A percentile compares a stretch with the other conserved stretches of the same genome.
Conservation (phyloP, 2,888 invertebrate species). For the Eubasilissa splendida region DNA sequence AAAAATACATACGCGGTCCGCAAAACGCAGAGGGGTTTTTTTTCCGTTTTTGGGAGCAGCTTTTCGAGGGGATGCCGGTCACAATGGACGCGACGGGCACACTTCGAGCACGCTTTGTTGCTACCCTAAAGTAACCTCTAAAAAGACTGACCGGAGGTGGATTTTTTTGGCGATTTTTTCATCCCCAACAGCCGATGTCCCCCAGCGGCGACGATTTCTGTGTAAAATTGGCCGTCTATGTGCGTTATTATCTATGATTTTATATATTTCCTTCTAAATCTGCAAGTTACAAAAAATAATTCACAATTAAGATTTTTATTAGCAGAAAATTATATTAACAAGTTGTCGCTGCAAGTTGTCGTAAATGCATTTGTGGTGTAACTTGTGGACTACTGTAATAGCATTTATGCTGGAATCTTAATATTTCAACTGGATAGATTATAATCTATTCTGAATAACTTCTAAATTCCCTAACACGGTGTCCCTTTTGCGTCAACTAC, state of each 20-base stretch:
- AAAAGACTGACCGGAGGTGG: constrained; percentile 36
- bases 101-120: constrained; percentile 57
- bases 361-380: too few species aligned
- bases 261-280: too few species aligned
- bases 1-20: constrained; percentile 39
- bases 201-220: constrained; percentile 10
- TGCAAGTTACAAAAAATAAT: too few species aligned
- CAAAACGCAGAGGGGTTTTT: constrained; percentile 19
- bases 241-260: neutral
- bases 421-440: too few species aligned
- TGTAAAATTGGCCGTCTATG: constrained; percentile 24
- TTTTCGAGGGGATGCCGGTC: constrained; percentile 45
- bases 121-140: constrained; percentile 58
- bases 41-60: constrained; percentile 44
- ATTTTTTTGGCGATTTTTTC: constrained; percentile 45
- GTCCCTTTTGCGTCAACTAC: too few species aligned
- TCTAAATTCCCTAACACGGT: too few species aligned
- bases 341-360: too few species aligned
- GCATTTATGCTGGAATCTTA: too few species aligned
- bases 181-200: constrained; percentile 6
- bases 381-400: too few species aligned
- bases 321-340: too few species aligned
- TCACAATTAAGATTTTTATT: too few species aligned
- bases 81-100: constrained; percentile 51
- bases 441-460: too few species aligned